These are phyloP conservation scores for Pissodes strobi DNA, from an alignment of 1,140 invertebrate genomes.

Conservation along the genomic window DNA sequence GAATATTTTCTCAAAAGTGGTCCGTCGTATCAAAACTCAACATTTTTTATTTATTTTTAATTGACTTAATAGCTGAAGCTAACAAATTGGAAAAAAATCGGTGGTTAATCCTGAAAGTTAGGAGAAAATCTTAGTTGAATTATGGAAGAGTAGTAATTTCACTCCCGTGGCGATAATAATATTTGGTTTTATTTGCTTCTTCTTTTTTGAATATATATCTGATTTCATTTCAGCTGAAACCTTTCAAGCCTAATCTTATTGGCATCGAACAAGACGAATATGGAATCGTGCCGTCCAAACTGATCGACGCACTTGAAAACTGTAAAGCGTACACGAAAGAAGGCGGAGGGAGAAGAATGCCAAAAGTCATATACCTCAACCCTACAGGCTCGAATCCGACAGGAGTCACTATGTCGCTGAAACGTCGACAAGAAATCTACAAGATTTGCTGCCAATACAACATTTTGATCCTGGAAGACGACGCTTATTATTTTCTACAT, in stretches of 20 bases:
- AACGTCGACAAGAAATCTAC: slow-evolving; percentile 73
- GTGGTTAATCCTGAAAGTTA: too few relatives aligned
- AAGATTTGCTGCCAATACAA: slow-evolving; percentile 74
- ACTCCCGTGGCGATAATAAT: too few relatives aligned
- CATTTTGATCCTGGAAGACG: slow-evolving; percentile 80
- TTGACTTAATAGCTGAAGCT: too few relatives aligned
- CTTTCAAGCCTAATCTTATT: slow-evolving; percentile 59
- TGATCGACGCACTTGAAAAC: slow-evolving; percentile 57
- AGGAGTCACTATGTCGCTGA: slow-evolving; percentile 67
- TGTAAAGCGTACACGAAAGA: slow-evolving; percentile 55
- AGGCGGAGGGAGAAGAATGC: slow-evolving; percentile 58
- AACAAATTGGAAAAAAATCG: too few relatives aligned
- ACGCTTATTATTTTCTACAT: slow-evolving; percentile 80
- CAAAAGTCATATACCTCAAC: slow-evolving; percentile 65
- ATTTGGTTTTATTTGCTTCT: too few relatives aligned
- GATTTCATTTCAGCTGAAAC: slow-evolving; percentile 59
- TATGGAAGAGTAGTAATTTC: too few relatives aligned
- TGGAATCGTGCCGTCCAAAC: slow-evolving; percentile 58
- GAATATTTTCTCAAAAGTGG: too few relatives aligned
- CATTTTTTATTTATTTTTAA: too few relatives aligned
- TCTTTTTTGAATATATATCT: too few relatives aligned
- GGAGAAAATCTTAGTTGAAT: too few relatives aligned
- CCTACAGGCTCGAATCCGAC: slow-evolving; percentile 71
- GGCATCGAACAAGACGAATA: slow-evolving; percentile 60
- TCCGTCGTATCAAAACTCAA: too few relatives aligned